Percentiles rank a stretch among this genome's conserved stretches.
These are phyloP conservation scores for Lamellibrachia luymesi DNA, from an alignment of 1,140 invertebrate species.

Conservation along the genomic window DNA sequence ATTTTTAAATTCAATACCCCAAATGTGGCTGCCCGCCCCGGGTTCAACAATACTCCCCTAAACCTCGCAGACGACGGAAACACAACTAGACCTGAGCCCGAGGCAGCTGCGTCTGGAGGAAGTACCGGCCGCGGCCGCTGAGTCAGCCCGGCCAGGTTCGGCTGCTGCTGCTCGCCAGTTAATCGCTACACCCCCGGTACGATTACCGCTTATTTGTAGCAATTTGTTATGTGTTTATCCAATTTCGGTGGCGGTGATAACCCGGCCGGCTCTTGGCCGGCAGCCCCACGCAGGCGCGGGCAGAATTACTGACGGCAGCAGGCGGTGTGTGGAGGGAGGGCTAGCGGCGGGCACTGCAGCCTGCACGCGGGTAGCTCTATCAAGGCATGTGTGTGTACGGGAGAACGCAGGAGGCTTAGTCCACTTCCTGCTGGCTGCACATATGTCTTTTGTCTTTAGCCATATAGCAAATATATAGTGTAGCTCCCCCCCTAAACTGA, in stretches of 20 bases:
- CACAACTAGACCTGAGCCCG: neutral
- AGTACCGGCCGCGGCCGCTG: neutral
- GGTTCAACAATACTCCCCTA: neutral
- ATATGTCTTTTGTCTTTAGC: neutral
- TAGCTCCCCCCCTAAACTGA: too few species aligned
- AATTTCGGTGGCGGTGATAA: neutral
- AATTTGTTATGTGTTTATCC: slow-evolving; percentile 5
- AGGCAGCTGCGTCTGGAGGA: neutral
- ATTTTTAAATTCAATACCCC: neutral
- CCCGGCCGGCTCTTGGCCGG: neutral
- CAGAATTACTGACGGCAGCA: neutral
- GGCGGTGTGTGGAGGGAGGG: neutral
- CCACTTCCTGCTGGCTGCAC: neutral
- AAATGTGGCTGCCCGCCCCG: neutral
- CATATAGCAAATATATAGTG: too few species aligned
- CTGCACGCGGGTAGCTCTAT: neutral
- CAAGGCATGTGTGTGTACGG: neutral
- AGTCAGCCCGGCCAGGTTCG: neutral
- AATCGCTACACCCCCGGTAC: neutral
- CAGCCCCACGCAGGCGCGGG: neutral
- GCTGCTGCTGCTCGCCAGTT: neutral
- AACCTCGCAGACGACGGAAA: neutral
- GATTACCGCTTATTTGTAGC: slow-evolving; percentile 4
- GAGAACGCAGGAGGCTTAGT: neutral
- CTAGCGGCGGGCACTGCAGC: too few species aligned